phyloP scores from a whole-genome alignment of 2,113 vertebrate genomes.

The Istiophorus platypterus region DNA sequence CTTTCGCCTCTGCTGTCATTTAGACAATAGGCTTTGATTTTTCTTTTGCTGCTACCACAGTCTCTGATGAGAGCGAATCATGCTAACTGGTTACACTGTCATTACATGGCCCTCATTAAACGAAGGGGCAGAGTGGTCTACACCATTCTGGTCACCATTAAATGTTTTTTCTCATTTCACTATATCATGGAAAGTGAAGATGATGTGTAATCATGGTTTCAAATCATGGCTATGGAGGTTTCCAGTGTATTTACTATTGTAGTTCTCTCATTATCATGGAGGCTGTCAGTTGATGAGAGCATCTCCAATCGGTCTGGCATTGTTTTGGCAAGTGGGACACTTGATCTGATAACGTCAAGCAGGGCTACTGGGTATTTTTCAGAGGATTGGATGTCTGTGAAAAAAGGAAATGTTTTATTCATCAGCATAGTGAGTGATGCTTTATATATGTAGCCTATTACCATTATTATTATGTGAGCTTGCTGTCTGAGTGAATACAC shows the following conservation, averaged over 20 bases:
- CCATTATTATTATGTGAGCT: constrained; percentile 50
- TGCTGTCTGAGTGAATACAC: constrained; percentile 43
- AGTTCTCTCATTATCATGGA: constrained; percentile 6
- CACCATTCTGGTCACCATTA: constrained; percentile 6
- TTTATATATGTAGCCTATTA: constrained; percentile 33
- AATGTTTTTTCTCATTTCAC: constrained; percentile 1
- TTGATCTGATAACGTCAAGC: constrained; percentile 58
- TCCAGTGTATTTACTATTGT: constrained; percentile 1
- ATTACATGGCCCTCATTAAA: constrained; percentile 40
- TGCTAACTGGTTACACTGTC: constrained; percentile 19
- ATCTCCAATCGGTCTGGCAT: constrained; percentile 66
- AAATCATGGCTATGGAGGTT: constrained; percentile 45
- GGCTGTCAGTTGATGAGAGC: constrained; percentile 49
- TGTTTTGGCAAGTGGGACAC: constrained; percentile 71
- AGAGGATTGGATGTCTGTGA: constrained; percentile 43
- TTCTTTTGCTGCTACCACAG: constrained; percentile 30
- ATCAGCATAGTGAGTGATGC: constrained; percentile 47
- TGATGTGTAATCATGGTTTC: constrained; percentile 36
- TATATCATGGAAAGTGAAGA: constrained; percentile 15
- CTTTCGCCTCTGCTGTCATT: constrained; percentile 28
- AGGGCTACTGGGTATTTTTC: constrained; percentile 43
- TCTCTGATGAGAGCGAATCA: constrained; percentile 57
- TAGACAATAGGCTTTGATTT: constrained; percentile 60
- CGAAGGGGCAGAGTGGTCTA: neutral
- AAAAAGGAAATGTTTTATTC: constrained; percentile 72